phyloP scores from a whole-genome alignment of 2,113 vertebrate genomes.

The Harpagus bidentatus region DNA sequence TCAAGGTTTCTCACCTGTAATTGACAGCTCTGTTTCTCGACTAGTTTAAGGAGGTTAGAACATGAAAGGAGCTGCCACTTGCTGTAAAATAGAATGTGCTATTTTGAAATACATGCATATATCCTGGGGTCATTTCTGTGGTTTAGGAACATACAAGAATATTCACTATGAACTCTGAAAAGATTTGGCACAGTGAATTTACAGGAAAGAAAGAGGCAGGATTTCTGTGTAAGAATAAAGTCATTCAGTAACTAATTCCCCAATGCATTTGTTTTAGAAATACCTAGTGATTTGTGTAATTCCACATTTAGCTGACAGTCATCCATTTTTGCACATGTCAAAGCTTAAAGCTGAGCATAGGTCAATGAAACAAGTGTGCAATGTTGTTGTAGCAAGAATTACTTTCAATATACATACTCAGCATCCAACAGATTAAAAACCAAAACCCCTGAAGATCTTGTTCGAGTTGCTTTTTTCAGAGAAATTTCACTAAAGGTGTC shows the following conservation, averaged over 20 bases:
- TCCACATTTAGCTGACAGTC: neutral
- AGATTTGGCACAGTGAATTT: neutral
- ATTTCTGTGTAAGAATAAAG: neutral
- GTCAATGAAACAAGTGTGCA: neutral
- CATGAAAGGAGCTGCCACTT: neutral
- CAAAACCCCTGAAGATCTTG: neutral
- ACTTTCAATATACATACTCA: neutral
- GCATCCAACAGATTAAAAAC: neutral
- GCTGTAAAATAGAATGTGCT: neutral
- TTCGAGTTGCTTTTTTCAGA: neutral
- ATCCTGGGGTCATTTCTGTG: neutral
- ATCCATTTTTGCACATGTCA: neutral
- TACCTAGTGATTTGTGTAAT: neutral
- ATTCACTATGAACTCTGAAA: neutral
- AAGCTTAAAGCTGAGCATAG: neutral
- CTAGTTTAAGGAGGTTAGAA: neutral
- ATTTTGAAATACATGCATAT: neutral
- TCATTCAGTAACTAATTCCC: neutral
- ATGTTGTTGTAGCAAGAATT: neutral
- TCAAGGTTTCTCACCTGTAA: constrained; percentile 18
- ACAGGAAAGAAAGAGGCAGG: neutral
- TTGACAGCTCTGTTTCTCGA: neutral
- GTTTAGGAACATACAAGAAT: neutral
- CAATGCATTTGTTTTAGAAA: neutral
- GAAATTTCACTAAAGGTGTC: neutral